Percentiles rank a stretch among this genome's conserved stretches.
Evolutionary conservation across 2,797 vertebrate genomes (phyloP).

Genomic region (Staurois parvus): DNA sequence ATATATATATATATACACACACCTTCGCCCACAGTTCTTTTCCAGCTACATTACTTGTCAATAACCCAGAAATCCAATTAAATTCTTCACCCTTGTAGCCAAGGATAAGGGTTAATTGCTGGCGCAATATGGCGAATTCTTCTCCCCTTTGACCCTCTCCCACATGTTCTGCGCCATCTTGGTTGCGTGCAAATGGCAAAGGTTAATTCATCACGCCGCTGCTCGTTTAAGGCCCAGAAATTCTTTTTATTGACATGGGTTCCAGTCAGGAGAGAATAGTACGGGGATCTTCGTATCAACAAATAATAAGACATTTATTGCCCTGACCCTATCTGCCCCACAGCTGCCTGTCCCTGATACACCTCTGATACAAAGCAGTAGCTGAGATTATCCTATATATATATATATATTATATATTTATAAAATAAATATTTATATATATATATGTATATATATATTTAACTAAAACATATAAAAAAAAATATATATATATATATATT

Average conservation of each 20-base stretch:
- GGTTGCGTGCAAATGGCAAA: neutral
- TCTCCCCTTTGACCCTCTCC: conserved; percentile 22
- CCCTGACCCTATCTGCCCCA: conserved; percentile 25
- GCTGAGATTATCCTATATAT: conserved; percentile 21
- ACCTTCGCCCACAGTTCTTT: neutral
- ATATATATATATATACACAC: no score
- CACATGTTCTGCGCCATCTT: neutral
- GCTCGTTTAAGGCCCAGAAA: conserved; percentile 34
- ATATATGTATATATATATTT: no score
- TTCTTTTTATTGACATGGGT: conserved; percentile 18
- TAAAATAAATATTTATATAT: no score
- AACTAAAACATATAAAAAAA: no score
- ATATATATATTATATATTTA: no score
- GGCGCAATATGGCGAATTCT: neutral
- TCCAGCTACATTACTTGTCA: no score
- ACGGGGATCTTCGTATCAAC: conserved; percentile 4
- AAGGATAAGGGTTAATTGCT: conserved; percentile 32
- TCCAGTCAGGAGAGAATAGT: neutral
- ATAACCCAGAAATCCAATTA: neutral
- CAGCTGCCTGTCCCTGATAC: neutral
- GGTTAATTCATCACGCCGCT: conserved; percentile 36
- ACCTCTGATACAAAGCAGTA: neutral
- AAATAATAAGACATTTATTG: conserved; percentile 44
- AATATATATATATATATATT: no score
- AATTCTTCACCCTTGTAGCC: neutral